phyloP scores from a whole-genome alignment of 2,888 invertebrate genomes.

The Rhabditoides inermis region DNA sequence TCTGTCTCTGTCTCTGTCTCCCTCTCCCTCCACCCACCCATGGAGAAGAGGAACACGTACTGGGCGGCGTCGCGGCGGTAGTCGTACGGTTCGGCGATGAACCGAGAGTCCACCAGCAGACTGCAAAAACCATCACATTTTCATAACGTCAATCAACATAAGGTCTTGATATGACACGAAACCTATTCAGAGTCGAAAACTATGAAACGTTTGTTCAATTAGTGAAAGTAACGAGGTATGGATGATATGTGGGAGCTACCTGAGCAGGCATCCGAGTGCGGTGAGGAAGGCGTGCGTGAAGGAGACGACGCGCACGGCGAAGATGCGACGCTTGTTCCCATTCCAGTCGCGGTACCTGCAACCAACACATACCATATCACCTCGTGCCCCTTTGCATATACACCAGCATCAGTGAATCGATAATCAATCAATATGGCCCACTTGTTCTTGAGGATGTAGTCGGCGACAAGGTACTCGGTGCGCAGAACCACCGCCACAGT shows the following conservation, averaged over 20 bases:
- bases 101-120: slow-evolving; percentile 26
- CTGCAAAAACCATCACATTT: slow-evolving; percentile 14
- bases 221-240: too few relatives aligned
- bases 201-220: too few relatives aligned
- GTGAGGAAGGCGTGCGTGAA: slow-evolving; percentile 34
- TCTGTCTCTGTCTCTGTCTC: too few relatives aligned
- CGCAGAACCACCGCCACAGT: slow-evolving; percentile 17
- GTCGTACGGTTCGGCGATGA: slow-evolving; percentile 31
- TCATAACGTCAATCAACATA: background rate
- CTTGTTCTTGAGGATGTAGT: slow-evolving; percentile 11
- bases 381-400: too few relatives aligned
- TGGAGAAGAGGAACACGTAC: slow-evolving; percentile 35
- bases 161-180: background rate
- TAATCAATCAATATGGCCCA: slow-evolving; percentile 28
- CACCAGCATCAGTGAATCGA: too few relatives aligned
- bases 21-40: slow-evolving; percentile 13
- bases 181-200: too few relatives aligned
- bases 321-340: slow-evolving; percentile 14
- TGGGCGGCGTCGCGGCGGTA: slow-evolving; percentile 23
- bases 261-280: slow-evolving; percentile 26
- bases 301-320: slow-evolving; percentile 35
- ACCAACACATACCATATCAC: too few relatives aligned
- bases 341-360: too few relatives aligned
- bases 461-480: slow-evolving; percentile 22
- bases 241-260: slow-evolving; percentile 17